phyloP scores from a whole-genome alignment of 2,888 invertebrate species.

The Acleris holmiana region DNA sequence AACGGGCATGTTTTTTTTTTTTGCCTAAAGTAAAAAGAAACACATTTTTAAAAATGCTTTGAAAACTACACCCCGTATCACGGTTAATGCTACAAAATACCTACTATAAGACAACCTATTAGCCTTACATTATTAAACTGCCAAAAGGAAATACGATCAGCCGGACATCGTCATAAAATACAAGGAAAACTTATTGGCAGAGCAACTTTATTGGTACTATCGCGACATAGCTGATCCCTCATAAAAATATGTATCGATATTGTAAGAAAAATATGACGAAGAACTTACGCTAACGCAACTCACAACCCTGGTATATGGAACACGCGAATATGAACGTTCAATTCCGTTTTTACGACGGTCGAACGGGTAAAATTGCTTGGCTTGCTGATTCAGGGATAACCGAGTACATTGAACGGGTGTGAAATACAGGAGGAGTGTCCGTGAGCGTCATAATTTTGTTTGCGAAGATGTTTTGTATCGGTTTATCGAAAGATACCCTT shows the following conservation, averaged over 20 bases:
- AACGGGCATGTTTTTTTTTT: too few species aligned
- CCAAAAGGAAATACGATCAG: constrained; percentile 50
- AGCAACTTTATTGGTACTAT: constrained; percentile 75
- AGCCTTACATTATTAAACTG: constrained; percentile 34
- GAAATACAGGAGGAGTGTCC: constrained; percentile 57
- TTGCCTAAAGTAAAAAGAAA: too few species aligned
- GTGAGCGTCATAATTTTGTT: constrained; percentile 56
- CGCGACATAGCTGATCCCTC: constrained; percentile 76
- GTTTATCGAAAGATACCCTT: constrained; percentile 27
- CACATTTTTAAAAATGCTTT: too few species aligned
- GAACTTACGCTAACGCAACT: constrained; percentile 52
- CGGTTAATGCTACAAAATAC: not conserved
- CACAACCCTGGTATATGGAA: constrained; percentile 45
- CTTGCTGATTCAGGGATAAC: constrained; percentile 60
- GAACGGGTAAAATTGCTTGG: constrained; percentile 57
- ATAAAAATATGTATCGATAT: constrained; percentile 79
- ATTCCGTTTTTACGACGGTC: constrained; percentile 55
- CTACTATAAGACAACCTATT: constrained; percentile 17
- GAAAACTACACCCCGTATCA: too few species aligned
- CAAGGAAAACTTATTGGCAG: constrained; percentile 73
- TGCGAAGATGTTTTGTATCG: constrained; percentile 42
- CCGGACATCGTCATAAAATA: constrained; percentile 74
- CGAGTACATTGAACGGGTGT: constrained; percentile 55
- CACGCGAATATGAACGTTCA: constrained; percentile 64
- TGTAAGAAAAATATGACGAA: constrained; percentile 68